Percentiles rank a stretch among this genome's conserved stretches.
phyloP scores from a whole-genome alignment of 2,888 invertebrate genomes.

The Yponomeuta evonymella region DNA sequence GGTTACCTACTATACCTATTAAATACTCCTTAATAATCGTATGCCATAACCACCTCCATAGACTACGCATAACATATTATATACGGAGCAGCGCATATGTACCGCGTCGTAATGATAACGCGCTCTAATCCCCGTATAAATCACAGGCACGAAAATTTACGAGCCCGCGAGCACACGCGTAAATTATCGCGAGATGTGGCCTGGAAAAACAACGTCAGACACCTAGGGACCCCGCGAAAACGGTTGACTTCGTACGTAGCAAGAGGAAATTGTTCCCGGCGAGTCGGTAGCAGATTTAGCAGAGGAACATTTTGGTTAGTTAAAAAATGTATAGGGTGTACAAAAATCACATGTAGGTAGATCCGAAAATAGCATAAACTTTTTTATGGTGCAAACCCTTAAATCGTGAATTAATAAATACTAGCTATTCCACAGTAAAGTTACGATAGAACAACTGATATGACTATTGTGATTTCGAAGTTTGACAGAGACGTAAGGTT shows the following conservation, averaged over 20 bases:
- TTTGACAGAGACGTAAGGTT: no score
- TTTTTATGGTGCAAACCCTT: no score
- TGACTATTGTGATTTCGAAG: no score
- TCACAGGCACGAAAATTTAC: constrained; percentile 60
- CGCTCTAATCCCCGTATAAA: constrained; percentile 63
- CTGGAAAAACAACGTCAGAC: constrained; percentile 37
- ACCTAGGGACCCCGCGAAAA: constrained; percentile 12
- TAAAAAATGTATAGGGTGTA: no score
- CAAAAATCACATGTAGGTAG: no score
- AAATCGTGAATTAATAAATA: no score
- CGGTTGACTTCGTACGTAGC: constrained; percentile 13
- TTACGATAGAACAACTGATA: no score
- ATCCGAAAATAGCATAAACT: no score
- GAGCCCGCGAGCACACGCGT: constrained; percentile 55
- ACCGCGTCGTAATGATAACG: constrained; percentile 48
- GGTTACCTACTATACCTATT: neutral
- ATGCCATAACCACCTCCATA: constrained; percentile 6
- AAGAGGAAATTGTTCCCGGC: neutral
- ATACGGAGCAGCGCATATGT: neutral
- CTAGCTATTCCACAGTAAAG: no score
- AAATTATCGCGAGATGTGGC: constrained; percentile 47
- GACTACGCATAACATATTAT: constrained; percentile 27
- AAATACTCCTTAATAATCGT: neutral
- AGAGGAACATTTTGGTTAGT: no score
- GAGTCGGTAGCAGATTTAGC: no score